These are phyloP conservation scores for Fragum fragum DNA, from an alignment of 2,888 invertebrate genomes.

Conservation along the genomic window DNA sequence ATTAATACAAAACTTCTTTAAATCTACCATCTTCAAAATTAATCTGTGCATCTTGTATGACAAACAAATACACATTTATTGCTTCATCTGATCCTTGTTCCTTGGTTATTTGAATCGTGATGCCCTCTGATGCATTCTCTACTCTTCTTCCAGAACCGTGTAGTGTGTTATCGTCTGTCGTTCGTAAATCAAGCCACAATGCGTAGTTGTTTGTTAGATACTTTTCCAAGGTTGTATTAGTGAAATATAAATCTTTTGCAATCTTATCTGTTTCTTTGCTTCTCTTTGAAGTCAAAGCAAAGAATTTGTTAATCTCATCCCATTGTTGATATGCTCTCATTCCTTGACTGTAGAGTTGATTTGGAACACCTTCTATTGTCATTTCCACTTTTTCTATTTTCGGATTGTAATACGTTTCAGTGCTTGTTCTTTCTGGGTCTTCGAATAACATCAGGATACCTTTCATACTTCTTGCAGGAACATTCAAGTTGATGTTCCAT, in stretches of 20 bases:
- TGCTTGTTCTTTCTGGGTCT: constrained; percentile 42
- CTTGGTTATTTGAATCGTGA: constrained; percentile 59
- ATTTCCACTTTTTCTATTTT: constrained; percentile 55
- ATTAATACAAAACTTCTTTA: constrained; percentile 41
- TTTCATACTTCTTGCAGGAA: constrained; percentile 63
- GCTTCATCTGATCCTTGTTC: constrained; percentile 33
- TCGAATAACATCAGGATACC: constrained; percentile 64
- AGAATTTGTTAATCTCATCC: constrained; percentile 58
- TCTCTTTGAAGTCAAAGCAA: constrained; percentile 38
- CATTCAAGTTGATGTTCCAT: constrained; percentile 66
- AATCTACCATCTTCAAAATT: constrained; percentile 59
- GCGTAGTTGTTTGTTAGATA: constrained; percentile 43
- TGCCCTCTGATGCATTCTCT: constrained; percentile 54
- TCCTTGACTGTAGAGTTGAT: constrained; percentile 65
- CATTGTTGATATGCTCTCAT: constrained; percentile 62
- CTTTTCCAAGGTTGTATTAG: constrained; percentile 29
- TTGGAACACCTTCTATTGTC: constrained; percentile 63
- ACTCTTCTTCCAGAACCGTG: constrained; percentile 55
- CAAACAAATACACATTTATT: constrained; percentile 56
- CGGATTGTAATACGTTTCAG: constrained; percentile 55
- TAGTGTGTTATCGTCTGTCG: constrained; percentile 52
- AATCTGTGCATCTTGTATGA: constrained; percentile 61
- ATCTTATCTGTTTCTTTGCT: constrained; percentile 35
- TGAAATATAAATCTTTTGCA: constrained; percentile 35
- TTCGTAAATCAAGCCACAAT: constrained; percentile 49